These are phyloP conservation scores for Benthochromis sp. DNA, from an alignment of 2,113 vertebrate species.

Conservation along the genomic window DNA sequence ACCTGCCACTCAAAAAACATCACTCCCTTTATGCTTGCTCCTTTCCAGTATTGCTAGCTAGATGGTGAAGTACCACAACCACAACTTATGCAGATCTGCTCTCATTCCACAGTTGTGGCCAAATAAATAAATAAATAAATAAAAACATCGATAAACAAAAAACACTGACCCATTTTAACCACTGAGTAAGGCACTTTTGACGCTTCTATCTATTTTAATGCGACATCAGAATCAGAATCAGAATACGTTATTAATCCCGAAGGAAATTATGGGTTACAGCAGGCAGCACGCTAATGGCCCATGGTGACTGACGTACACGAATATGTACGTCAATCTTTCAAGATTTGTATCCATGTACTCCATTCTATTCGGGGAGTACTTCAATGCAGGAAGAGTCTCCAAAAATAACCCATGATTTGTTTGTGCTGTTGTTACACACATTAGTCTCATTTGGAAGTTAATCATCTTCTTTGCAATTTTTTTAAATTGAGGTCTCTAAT, in stretches of 20 bases:
- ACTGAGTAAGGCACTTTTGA: neutral
- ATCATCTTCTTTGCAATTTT: neutral
- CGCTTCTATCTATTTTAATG: neutral
- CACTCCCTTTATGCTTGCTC: neutral
- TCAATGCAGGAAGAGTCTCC: neutral
- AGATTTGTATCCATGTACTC: neutral
- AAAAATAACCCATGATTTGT: neutral
- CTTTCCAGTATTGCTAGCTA: neutral
- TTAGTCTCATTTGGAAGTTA: neutral
- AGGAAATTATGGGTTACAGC: neutral
- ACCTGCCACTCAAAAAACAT: neutral
- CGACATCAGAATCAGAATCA: neutral
- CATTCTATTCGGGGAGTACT: neutral
- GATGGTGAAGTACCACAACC: neutral
- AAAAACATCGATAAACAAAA: neutral
- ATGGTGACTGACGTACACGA: neutral
- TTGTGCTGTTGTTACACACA: neutral
- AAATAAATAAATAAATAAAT: neutral
- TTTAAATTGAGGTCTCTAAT: rapidly evolving
- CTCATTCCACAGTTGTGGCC: neutral
- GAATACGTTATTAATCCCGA: neutral
- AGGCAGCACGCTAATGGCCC: neutral
- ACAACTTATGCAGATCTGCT: neutral
- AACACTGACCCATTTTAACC: neutral
- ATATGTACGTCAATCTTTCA: neutral